Conservation (phyloP, 92 coral and sea anemone species). For the Micromussa lordhowensis region DNA sequence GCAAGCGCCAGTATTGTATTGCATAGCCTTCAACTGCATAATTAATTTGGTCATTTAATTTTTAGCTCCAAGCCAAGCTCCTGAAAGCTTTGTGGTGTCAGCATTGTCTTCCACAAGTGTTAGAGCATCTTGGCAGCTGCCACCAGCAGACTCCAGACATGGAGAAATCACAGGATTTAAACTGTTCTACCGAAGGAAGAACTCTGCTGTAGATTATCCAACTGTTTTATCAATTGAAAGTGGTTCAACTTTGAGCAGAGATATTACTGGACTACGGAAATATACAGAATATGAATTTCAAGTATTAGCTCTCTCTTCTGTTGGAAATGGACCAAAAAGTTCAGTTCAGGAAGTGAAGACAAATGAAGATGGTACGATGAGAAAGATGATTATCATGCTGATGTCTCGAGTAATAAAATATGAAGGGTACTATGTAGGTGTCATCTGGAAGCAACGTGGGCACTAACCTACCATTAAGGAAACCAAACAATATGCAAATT, state of each 20-base stretch:
- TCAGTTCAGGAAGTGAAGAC: background rate
- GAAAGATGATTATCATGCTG: no score
- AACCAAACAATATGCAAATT: no score
- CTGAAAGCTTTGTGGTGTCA: background rate
- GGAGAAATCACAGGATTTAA: background rate
- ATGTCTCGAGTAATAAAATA: no score
- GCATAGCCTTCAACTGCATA: no score
- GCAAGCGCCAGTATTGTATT: background rate
- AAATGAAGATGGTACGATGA: background rate
- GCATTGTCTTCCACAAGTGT: background rate
- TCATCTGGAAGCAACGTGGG: no score
- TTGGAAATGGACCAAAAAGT: constrained; percentile 2
- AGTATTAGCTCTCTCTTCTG: constrained; percentile 1
- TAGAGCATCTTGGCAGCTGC: constrained; percentile 6
- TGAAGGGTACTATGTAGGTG: no score
- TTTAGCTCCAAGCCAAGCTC: constrained; percentile 4
- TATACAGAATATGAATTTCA: constrained; percentile 23
- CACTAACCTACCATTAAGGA: no score
- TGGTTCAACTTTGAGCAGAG: background rate
- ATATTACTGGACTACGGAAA: background rate
- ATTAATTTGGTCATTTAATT: no score
- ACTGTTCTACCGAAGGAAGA: background rate
- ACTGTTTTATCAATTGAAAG: background rate
- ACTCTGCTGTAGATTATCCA: background rate
- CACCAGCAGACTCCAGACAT: background rate